Conservation (phyloP, 2,113 vertebrate species). For the Sinocyclocheilus maitianheensis region DNA sequence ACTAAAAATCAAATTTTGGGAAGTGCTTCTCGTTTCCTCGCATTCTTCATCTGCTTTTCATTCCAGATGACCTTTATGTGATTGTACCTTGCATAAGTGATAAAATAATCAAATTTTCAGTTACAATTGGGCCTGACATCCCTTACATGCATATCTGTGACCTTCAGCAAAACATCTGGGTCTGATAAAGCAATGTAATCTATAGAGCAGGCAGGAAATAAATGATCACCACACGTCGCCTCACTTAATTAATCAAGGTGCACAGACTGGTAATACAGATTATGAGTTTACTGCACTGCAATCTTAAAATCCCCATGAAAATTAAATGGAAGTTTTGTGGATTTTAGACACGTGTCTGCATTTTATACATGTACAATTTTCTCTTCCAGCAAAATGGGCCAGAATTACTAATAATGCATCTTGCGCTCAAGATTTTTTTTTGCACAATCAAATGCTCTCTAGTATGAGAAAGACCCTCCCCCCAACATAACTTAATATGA, state of each 20-base stretch:
- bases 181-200: not conserved
- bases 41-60: constrained; percentile 22
- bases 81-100: not conserved
- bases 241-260: not conserved
- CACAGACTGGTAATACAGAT: not conserved
- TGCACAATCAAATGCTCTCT: not conserved
- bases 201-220: not conserved
- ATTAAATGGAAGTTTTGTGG: not conserved
- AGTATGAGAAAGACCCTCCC: not conserved
- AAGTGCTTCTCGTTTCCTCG: not conserved
- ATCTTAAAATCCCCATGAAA: not conserved
- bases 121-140: not conserved
- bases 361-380: not conserved
- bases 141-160: not conserved
- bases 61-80: constrained; percentile 17
- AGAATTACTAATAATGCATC: not conserved
- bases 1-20: constrained; percentile 34
- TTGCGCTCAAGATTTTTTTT: not conserved
- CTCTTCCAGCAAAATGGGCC: not conserved
- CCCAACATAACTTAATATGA: not conserved
- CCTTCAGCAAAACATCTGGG: constrained; percentile 31
- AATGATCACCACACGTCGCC: not conserved
- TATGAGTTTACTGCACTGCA: not conserved
- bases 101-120: not conserved
- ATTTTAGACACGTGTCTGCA: not conserved